phyloP scores from a whole-genome alignment of 2,113 vertebrate species.

The Tenrec ecaudatus region DNA sequence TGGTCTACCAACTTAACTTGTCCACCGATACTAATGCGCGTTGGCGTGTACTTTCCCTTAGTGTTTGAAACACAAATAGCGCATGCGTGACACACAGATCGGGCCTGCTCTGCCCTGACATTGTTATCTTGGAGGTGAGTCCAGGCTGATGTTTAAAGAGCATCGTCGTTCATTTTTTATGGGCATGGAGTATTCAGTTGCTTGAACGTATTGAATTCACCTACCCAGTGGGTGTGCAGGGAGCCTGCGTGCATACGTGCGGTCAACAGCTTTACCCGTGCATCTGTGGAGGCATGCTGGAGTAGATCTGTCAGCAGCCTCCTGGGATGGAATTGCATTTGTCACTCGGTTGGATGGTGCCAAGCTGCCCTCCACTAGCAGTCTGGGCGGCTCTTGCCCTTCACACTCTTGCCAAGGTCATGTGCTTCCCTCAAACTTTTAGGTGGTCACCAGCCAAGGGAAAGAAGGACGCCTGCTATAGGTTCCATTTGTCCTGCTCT shows the following conservation, averaged over 20 bases:
- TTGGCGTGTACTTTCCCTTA: background rate
- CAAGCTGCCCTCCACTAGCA: background rate
- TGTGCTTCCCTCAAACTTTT: background rate
- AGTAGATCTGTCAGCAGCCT: background rate
- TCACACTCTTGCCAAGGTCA: background rate
- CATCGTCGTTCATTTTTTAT: slow-evolving; percentile 18
- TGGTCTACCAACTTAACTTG: background rate
- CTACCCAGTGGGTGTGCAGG: background rate
- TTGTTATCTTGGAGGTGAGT: background rate
- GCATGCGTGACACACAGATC: background rate
- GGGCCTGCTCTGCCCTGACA: background rate
- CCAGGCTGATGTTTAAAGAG: background rate
- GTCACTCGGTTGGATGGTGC: background rate
- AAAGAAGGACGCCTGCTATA: background rate
- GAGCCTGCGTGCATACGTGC: background rate
- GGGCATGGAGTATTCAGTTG: background rate
- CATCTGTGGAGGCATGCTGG: background rate
- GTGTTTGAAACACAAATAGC: background rate
- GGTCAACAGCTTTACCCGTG: background rate
- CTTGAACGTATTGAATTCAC: background rate
- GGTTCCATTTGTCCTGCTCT: slow-evolving; percentile 42
- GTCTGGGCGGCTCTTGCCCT: background rate
- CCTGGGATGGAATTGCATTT: slow-evolving; percentile 31
- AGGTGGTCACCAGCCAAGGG: background rate
- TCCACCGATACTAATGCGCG: background rate